Evolutionary conservation across 2,113 vertebrate genomes (phyloP), one percentile per base, ranked within the genome.

Genomic region (Myotis yumanensis): DNA sequence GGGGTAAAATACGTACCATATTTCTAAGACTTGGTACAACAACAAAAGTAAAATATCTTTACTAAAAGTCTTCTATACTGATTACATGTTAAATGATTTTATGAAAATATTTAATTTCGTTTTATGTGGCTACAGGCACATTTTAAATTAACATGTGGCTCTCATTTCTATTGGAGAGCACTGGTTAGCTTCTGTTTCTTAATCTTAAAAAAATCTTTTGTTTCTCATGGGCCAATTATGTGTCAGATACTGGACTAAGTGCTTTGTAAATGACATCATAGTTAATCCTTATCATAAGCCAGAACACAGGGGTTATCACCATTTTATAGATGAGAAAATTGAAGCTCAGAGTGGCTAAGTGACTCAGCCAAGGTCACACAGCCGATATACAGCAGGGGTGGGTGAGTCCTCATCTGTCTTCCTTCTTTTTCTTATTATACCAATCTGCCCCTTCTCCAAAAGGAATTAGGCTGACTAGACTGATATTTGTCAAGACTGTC

Each of bases 141-240:
- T 69, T 84, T 90, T 87, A 92, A 96, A 73, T 82, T 71, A 93
- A 87, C 23, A 90, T 43, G 30, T n/a, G 46, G 82, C 46, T 81
- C 64, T 94, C 28, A 30, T 90, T 95, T 88, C 62, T 92, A 25
- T 30, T 46, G 46, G 54, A 66, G 30, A 69, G 7, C 0, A 37
- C 16, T 81, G 35, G 28, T 71, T 80, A 90, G 59, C 57, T 43
- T 79, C 66, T 64, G 5, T 75, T 94, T 48, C 71, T 32, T 93
- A 30, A 84, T 66, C 9, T 28, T 87, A 54, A 89, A 28, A n/a
- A 77, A 64, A 64, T 14, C 73, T 62, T 62, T 89, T 46, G 81
- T 91, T 94, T 94, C 28, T 85, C 35, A 91, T 11, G 71, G 37
- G 82, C 83, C 30, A 90, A 23, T 86, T 93, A 59, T 23, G 28